Evolutionary conservation across 2,888 invertebrate species (phyloP).

Genomic region (Pollenia amentaria): DNA sequence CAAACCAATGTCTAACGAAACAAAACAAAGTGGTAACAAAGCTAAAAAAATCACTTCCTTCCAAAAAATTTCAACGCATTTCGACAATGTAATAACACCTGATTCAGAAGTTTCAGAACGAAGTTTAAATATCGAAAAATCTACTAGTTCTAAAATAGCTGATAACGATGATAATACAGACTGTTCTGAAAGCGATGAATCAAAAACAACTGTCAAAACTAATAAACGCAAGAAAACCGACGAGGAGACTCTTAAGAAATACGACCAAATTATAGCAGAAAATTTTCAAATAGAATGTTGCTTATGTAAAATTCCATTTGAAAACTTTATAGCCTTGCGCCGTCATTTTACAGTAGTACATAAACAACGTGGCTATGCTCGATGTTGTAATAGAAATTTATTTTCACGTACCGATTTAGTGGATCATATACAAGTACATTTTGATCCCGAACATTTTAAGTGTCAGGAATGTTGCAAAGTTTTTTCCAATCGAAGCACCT

Average conservation of each 20-base stretch:
- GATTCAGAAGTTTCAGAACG: not conserved
- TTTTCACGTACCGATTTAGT: constrained; percentile 80
- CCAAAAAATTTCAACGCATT: too few relatives aligned
- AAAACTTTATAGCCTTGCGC: constrained; percentile 75
- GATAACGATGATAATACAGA: not conserved
- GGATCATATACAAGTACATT: constrained; percentile 81
- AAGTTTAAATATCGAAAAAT: not conserved
- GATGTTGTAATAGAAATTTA: constrained; percentile 82
- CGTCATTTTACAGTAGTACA: constrained; percentile 66
- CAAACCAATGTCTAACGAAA: too few relatives aligned
- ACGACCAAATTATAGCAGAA: constrained; percentile 34
- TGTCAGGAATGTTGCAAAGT: constrained; percentile 80
- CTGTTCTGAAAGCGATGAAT: not conserved
- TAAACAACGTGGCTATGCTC: constrained; percentile 79
- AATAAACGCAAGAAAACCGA: not conserved
- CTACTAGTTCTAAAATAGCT: not conserved
- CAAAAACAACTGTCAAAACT: not conserved
- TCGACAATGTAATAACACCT: too few relatives aligned
- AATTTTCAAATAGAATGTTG: constrained; percentile 42
- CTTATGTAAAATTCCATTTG: constrained; percentile 25
- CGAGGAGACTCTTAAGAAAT: not conserved
- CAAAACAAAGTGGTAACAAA: too few relatives aligned
- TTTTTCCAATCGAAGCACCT: constrained; percentile 76
- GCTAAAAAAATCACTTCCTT: too few relatives aligned
- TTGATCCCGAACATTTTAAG: constrained; percentile 82